Evolutionary conservation across 2,113 vertebrate species (phyloP), one percentile per base, ranked within the genome.

Genomic region (Ancistrus triradiatus): DNA sequence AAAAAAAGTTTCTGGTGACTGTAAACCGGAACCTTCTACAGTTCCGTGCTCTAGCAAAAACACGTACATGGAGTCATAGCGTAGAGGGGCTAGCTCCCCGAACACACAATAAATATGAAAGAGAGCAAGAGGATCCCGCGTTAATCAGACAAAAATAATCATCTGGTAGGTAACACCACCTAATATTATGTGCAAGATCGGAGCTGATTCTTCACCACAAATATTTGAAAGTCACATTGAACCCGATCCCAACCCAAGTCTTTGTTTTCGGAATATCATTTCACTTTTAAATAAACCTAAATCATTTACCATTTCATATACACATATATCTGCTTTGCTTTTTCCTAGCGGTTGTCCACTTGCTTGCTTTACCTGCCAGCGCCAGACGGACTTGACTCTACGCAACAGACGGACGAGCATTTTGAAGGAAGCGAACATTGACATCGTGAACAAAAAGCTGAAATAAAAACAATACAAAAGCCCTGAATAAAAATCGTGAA

Each of bases 171-270:
- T 84, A n/a, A 87, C 84, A 82, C 84, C 82, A 83, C 82, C 87
- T 84, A 84, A 87, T 89, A 84, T 83, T 90, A 91, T 89, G 89
- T 86, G 91, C 88, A 90, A 80, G 73, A 85, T 84, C 80, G 68
- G 72, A 85, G 83, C 83, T 60, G 78, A 83, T 80, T 83, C 77
- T 80, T 85, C 81, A 87, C 80, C 82, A 87, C 82, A 80, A 81
- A 83, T 80, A 84, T 62, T 78, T 83, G 76, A 50, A 65, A 82
- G 70, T 80, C 77, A 86, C 82, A 78, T 80, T 64, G 1, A 67
- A 80, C 65, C 71, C 74, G 21, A 47, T 65, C 68, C 64, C 63
- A 46, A 67, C 70, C 75, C 52, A n/a, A 48, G 24, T 65, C 44
- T 73, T 33, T 72, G 68, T 73, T 74, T 84, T 78, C n/a, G n/a